Evolutionary conservation across 2,888 invertebrate genomes (phyloP).

Genomic region (Tenthredo distinguenda): DNA sequence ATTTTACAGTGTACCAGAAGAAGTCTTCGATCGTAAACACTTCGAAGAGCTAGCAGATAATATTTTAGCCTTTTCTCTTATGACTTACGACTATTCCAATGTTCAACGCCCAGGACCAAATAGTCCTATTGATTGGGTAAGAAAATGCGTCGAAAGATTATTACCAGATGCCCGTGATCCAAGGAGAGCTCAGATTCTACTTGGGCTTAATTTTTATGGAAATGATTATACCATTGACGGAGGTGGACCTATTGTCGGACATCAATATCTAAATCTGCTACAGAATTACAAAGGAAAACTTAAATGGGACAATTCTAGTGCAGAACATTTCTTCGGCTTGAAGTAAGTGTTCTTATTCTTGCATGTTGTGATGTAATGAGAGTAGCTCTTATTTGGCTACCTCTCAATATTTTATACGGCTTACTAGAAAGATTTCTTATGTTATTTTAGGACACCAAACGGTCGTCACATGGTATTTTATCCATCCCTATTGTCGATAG

Average conservation of each 20-base stretch:
- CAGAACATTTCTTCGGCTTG: slow-evolving; percentile 92
- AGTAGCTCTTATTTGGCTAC: neutral
- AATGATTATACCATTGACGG: slow-evolving; percentile 91
- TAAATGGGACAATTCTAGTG: slow-evolving; percentile 87
- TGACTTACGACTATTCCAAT: slow-evolving; percentile 97
- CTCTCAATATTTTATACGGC: slow-evolving; percentile 19
- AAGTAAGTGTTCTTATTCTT: slow-evolving; percentile 82
- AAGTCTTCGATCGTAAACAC: slow-evolving; percentile 87
- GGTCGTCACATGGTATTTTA: slow-evolving; percentile 91
- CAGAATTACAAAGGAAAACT: slow-evolving; percentile 88
- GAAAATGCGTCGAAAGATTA: slow-evolving; percentile 87
- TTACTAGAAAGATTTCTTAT: slow-evolving; percentile 52
- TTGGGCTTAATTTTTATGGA: slow-evolving; percentile 97
- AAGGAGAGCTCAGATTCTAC: slow-evolving; percentile 88
- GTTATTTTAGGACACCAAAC: slow-evolving; percentile 81
- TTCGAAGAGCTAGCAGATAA: slow-evolving; percentile 88
- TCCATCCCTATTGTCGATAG: slow-evolving; percentile 93
- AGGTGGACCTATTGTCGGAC: slow-evolving; percentile 90
- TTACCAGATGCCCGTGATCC: slow-evolving; percentile 82
- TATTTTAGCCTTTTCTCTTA: slow-evolving; percentile 94
- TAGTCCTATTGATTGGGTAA: slow-evolving; percentile 92
- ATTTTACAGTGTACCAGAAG: slow-evolving; percentile 70
- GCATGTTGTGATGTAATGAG: neutral
- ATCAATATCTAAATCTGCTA: slow-evolving; percentile 88
- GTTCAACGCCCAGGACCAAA: slow-evolving; percentile 93